phyloP scores from a whole-genome alignment of 2,888 invertebrate genomes.

The Tyria jacobaeae region DNA sequence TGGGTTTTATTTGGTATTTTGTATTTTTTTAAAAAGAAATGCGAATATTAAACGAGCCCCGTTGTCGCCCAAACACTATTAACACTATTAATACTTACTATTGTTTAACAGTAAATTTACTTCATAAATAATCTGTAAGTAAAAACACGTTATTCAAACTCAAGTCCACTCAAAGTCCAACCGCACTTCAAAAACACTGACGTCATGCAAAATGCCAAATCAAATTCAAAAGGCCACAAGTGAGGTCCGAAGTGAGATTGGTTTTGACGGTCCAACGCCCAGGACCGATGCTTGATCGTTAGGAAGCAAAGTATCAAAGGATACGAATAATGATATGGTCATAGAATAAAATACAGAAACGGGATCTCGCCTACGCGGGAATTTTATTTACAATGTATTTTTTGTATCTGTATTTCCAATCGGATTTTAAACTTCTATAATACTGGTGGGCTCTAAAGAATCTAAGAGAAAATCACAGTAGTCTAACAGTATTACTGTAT shows the following conservation, averaged over 20 bases:
- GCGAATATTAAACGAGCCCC: too few species aligned
- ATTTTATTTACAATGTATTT: background rate
- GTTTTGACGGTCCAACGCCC: constrained; percentile 69
- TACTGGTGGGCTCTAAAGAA: too few species aligned
- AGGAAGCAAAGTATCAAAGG: constrained; percentile 49
- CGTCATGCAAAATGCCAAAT: constrained; percentile 62
- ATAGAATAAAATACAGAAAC: constrained; percentile 24
- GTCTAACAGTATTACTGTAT: too few species aligned
- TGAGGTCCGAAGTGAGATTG: constrained; percentile 58
- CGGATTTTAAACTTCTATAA: too few species aligned
- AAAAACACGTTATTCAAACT: constrained; percentile 35
- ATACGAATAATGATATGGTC: constrained; percentile 37
- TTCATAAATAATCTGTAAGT: background rate
- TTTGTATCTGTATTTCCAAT: too few species aligned
- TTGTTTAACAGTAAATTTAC: background rate
- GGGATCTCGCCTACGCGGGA: background rate
- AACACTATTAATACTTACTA: too few species aligned
- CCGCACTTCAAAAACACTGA: constrained; percentile 56
- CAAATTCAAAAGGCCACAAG: constrained; percentile 62
- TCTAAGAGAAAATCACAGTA: too few species aligned
- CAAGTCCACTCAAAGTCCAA: constrained; percentile 48
- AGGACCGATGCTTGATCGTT: constrained; percentile 57
- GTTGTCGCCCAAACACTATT: background rate
- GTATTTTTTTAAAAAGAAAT: too few species aligned
- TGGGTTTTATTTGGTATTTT: too few species aligned